Evolutionary conservation across 2,888 invertebrate species (phyloP), one percentile per base, ranked within the genome.

Genomic region (Hyalella azteca): DNA sequence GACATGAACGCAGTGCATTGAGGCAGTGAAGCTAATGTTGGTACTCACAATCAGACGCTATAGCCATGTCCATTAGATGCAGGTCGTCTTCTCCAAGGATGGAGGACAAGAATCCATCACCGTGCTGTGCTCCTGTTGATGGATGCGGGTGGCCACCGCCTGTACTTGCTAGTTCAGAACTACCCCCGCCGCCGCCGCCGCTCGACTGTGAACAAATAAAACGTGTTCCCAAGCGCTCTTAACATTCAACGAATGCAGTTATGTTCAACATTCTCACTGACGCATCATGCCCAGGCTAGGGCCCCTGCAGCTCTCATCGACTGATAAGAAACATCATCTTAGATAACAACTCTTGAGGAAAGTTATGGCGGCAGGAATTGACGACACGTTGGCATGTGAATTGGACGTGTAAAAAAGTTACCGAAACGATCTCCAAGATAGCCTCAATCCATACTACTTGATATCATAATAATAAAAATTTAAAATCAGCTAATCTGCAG

Each of bases 61-160:
- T 93, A 59, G 94, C 94, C 94, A 95, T 95, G 86, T 95, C 95
- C 95, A 96, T 95, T 77, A 95, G 90, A 87, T 95, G 95, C 48
- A 95, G 89, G 87, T 95, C 95, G 86, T 95, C 95, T 86, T 95
- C 95, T 87, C 94, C 94, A 78, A 96, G 90, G 84, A 95, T 93
- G 1, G 95, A 94, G 84, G 95, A 95, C 50, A 96, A 91, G 87
- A 95, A 94, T 60, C 95, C 95, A 86, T 96, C 96, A 73, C 85
- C 84, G 39, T 66, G 66, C 39, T 66, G 66, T 36, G 36, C 66
- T 15, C 66, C n/a, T 32, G 66, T 29, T 32, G 66, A 66, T 9
- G 49, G 39, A 40, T 40, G 19, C 3, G 49, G 39, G 73, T 40
- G 19, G 45, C 49, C 48, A 40, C 73, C 73, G 49, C 26, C 49